Conservation (phyloP, 2,113 vertebrate species). For the Chaetodon auriga region DNA sequence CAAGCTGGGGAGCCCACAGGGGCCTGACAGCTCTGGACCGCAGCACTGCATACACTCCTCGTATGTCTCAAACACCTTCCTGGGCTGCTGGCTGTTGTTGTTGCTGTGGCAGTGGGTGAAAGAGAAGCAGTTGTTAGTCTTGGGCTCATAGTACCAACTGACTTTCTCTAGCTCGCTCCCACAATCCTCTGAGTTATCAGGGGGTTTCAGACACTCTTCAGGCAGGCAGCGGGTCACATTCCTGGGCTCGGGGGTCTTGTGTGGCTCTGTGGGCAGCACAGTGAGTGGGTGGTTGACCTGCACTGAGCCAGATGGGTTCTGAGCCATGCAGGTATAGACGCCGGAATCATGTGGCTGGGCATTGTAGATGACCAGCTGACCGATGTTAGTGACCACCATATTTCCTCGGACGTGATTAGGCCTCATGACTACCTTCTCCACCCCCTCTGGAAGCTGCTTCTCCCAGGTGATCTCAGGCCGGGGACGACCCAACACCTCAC, state of each 20-base stretch:
- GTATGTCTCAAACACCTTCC: conserved; percentile 89
- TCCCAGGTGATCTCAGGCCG: conserved; percentile 95
- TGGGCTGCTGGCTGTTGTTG: conserved; percentile 60
- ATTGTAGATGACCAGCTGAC: conserved; percentile 96
- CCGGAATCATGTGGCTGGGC: conserved; percentile 90
- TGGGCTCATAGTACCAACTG: conserved; percentile 92
- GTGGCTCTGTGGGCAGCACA: conserved; percentile 83
- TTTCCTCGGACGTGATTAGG: conserved; percentile 94
- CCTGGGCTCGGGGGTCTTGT: conserved; percentile 68
- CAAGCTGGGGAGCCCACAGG: conserved; percentile 89
- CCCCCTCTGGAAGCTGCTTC: conserved; percentile 86
- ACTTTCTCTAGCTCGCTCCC: conserved; percentile 87
- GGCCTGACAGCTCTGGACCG: conserved; percentile 87
- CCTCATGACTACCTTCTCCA: conserved; percentile 88
- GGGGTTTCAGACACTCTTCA: conserved; percentile 89
- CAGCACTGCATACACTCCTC: conserved; percentile 93
- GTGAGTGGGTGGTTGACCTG: conserved; percentile 89
- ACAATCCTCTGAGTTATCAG: conserved; percentile 87
- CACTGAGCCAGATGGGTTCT: conserved; percentile 88
- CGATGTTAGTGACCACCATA: conserved; percentile 94
- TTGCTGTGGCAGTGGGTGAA: conserved; percentile 89
- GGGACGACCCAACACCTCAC: conserved; percentile 89
- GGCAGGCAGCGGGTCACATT: conserved; percentile 87
- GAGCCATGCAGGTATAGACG: conserved; percentile 92
- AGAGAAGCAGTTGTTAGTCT: conserved; percentile 94